phyloP scores from a whole-genome alignment of 1,140 invertebrate species.

The Cydia pomonella region DNA sequence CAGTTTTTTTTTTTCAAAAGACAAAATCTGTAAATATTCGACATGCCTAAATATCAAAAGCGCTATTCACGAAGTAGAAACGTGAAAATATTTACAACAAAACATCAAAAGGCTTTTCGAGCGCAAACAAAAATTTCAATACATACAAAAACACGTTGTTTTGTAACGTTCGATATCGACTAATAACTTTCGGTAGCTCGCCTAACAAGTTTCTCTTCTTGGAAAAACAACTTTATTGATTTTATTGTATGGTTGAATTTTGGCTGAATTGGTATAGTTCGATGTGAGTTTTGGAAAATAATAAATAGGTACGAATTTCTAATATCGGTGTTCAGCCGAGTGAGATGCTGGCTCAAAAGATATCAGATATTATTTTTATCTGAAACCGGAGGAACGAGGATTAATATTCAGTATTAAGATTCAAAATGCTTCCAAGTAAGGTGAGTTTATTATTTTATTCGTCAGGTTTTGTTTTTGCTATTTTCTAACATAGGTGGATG shows the following conservation, averaged over 20 bases:
- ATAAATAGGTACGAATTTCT: slow-evolving; percentile 14
- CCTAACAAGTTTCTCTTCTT: too few relatives aligned
- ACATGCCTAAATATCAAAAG: neutral
- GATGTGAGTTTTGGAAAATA: slow-evolving; percentile 3
- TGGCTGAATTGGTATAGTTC: neutral
- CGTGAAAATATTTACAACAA: slow-evolving; percentile 7
- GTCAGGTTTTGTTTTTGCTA: neutral
- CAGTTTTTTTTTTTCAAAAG: too few relatives aligned
- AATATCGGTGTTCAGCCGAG: slow-evolving; percentile 27
- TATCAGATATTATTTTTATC: slow-evolving; percentile 24
- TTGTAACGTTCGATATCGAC: neutral
- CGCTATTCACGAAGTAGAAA: slow-evolving; percentile 15
- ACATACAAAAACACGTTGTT: slow-evolving; percentile 26
- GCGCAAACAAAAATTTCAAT: slow-evolving; percentile 32
- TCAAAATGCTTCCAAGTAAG: neutral
- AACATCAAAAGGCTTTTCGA: slow-evolving; percentile 30
- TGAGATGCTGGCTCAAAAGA: slow-evolving; percentile 5
- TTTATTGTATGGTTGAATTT: neutral
- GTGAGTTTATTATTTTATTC: neutral
- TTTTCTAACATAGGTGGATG: too few relatives aligned
- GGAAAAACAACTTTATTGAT: neutral
- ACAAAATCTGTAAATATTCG: too few relatives aligned
- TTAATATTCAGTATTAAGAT: slow-evolving; percentile 17
- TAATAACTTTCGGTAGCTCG: neutral
- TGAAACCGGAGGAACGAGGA: neutral